Evolutionary conservation across 2,797 vertebrate genomes (phyloP).

Genomic region (Pipistrellus nathusii): DNA sequence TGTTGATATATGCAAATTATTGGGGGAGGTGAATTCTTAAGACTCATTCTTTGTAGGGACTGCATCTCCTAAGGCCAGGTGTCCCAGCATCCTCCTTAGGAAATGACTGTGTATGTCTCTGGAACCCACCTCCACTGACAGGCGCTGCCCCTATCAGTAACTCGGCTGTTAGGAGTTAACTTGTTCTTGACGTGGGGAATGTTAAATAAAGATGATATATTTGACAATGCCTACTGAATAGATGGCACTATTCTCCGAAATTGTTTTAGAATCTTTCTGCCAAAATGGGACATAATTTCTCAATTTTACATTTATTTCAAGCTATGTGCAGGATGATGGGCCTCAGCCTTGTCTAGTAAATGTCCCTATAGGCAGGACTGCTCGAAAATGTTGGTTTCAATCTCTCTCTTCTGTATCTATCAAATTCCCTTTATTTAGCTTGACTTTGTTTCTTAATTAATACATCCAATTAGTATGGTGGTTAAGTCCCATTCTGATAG

Average conservation of each 20-base stretch:
- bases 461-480: background rate
- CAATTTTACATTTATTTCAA: constrained; percentile 21
- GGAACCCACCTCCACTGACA: background rate
- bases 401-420: background rate
- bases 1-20: background rate
- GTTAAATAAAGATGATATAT: background rate
- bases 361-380: background rate
- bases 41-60: background rate
- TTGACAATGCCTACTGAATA: background rate
- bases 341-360: background rate
- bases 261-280: background rate
- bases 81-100: background rate
- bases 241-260: constrained; percentile 14
- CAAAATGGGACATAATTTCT: background rate
- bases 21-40: background rate
- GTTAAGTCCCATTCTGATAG: background rate
- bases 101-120: background rate
- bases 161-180: background rate
- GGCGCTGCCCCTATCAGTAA: background rate
- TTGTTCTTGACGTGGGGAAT: background rate
- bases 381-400: constrained; percentile 24
- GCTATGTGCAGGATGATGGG: background rate
- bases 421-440: background rate
- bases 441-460: constrained; percentile 35
- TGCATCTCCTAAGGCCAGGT: background rate